Percentiles rank a stretch among this genome's conserved stretches.
Evolutionary conservation across 2,888 invertebrate species (phyloP).

Genomic region (Ormyrus pomaceus): DNA sequence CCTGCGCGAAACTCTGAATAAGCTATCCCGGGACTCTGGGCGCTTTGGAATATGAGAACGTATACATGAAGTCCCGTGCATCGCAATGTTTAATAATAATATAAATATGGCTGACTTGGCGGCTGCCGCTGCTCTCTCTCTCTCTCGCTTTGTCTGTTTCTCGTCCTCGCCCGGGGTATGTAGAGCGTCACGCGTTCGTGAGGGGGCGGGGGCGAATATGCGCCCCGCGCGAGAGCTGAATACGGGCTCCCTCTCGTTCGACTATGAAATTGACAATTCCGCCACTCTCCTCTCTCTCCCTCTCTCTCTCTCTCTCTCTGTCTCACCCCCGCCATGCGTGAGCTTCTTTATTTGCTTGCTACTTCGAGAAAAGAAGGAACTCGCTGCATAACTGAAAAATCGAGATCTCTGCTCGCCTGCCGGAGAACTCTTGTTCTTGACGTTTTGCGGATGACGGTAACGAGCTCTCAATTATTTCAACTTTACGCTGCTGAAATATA

Average conservation of each 20-base stretch:
- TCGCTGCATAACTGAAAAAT: neutral
- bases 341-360: constrained; percentile 45
- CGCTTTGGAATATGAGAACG: constrained; percentile 62
- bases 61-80: constrained; percentile 65
- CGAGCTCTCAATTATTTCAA: too few species aligned
- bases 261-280: constrained; percentile 67
- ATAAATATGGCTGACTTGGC: constrained; percentile 62
- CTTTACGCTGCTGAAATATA: too few species aligned
- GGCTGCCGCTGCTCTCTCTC: neutral
- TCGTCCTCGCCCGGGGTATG: neutral
- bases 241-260: constrained; percentile 61
- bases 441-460: too few species aligned
- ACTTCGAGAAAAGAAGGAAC: constrained; percentile 11
- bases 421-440: too few species aligned
- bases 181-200: constrained; percentile 12
- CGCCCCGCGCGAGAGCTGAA: constrained; percentile 58
- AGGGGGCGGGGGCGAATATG: constrained; percentile 59
- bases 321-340: constrained; percentile 46
- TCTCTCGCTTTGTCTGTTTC: neutral
- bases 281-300: constrained; percentile 29
- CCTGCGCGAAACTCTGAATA: constrained; percentile 59
- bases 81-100: constrained; percentile 70
- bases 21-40: constrained; percentile 48
- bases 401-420: too few species aligned
- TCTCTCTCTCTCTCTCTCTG: neutral